Evolutionary conservation across 2,888 invertebrate species (phyloP), one percentile per base, ranked within the genome.

Genomic region (Drosophila meridionalis): DNA sequence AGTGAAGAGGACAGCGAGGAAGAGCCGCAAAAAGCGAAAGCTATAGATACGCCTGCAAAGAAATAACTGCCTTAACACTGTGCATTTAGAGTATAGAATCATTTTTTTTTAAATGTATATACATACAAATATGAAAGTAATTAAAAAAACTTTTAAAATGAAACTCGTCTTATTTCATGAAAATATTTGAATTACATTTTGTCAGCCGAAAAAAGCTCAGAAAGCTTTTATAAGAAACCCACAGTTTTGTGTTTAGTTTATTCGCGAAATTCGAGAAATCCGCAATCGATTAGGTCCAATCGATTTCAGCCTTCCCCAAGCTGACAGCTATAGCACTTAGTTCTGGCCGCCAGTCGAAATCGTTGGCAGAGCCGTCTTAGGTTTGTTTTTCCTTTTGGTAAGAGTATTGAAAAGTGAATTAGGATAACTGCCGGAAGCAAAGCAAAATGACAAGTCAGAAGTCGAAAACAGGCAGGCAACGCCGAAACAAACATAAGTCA

Each of bases 1-100:
- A 77, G 75, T 45, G 69, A 70, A 1, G 70, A 76, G 12, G 47
- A 26, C 11, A 58, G 65, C 55, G 57, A 62, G 8, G 62, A 58
- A 32, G 45, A 56, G n/a, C 45, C 47, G 2, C 58, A 56, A 43
- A 58, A 45, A 52, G 14, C 32, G 6, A 61, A 63, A 65, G 53
- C 64, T 61, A 61, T 48, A 32, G 26, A 32, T 58, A 42, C 9
- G 9, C 32, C 32, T 8, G 30, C 20, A 12, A 61, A 50, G 14
- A 62, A 70, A 45, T 76, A 66, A 20, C n/a, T n/a, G 30, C 28
- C 45, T 20, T 38, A 20, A 32, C 12, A 7, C 20, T 56, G 32
- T 30, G 20, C 52, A 52, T 36, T 53, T 60, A 67, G 47, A 20
- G 4, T 48, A 57, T 43, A 45, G 34, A 6, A 20, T 26, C 12